phyloP scores from a whole-genome alignment of 2,113 vertebrate species.

The Mobula birostris region DNA sequence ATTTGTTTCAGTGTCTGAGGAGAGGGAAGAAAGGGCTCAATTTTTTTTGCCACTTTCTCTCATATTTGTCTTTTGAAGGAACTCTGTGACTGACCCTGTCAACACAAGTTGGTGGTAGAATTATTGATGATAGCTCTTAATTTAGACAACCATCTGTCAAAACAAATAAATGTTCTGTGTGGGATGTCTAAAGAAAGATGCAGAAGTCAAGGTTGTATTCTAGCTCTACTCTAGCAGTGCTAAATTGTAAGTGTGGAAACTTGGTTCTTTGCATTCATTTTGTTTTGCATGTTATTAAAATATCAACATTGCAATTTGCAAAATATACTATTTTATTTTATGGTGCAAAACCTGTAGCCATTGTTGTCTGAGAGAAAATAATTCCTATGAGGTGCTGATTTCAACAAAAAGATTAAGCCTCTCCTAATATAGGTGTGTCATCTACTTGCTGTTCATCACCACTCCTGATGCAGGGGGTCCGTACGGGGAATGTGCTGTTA shows the following conservation, averaged over 20 bases:
- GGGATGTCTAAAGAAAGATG: background rate
- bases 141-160: constrained; percentile 27
- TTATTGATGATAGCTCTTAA: background rate
- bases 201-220: background rate
- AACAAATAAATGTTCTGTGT: background rate
- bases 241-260: background rate
- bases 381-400: background rate
- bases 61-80: constrained; percentile 1
- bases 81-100: background rate
- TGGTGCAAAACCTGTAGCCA: background rate
- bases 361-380: background rate
- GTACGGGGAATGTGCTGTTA: background rate
- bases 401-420: background rate
- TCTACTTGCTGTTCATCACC: background rate
- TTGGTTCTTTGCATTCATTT: background rate
- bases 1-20: background rate
- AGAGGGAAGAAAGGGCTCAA: background rate
- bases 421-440: background rate
- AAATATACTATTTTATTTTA: background rate
- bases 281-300: too few species aligned
- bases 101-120: constrained; percentile 19
- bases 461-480: background rate
- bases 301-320: background rate
- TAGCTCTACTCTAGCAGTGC: background rate
- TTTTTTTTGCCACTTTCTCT: background rate